These are phyloP conservation scores for Palythoa grandiflora DNA, from an alignment of 92 coral and sea anemone species.

Conservation along the genomic window DNA sequence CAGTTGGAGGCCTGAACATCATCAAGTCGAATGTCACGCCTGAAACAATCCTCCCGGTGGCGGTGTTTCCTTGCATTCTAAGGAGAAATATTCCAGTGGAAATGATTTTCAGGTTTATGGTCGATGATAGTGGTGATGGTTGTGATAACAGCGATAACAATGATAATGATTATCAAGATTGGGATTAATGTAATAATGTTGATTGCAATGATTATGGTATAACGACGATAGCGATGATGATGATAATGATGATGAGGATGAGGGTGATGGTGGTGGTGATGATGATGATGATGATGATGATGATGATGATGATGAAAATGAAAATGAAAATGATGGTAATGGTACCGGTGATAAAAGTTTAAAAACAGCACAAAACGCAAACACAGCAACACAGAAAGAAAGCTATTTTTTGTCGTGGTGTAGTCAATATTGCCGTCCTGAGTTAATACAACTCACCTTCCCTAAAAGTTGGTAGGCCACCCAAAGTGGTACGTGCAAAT, in stretches of 20 bases:
- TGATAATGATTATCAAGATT: neutral
- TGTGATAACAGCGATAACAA: neutral
- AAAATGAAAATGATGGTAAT: no score
- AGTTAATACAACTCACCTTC: constrained; percentile 10
- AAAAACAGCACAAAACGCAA: no score
- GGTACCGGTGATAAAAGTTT: no score
- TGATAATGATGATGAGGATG: neutral
- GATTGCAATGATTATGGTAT: neutral
- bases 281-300: neutral
- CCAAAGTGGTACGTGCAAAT: constrained; percentile 27
- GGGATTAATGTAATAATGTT: no score
- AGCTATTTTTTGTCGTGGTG: no score
- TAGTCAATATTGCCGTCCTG: no score
- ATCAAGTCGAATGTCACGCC: constrained; percentile 85
- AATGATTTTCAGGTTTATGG: no score
- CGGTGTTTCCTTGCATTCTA: constrained; percentile 62
- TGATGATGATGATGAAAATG: no score
- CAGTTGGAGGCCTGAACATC: constrained; percentile 79
- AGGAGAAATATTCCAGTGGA: neutral
- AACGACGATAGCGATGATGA: neutral
- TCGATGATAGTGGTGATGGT: neutral
- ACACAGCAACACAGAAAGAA: no score
- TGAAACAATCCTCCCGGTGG: constrained; percentile 76
- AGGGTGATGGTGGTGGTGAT: neutral
- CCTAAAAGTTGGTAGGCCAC: constrained; percentile 26